These are phyloP conservation scores for Esox lucius DNA, from an alignment of 2,797 vertebrate species.

Conservation along the genomic window DNA sequence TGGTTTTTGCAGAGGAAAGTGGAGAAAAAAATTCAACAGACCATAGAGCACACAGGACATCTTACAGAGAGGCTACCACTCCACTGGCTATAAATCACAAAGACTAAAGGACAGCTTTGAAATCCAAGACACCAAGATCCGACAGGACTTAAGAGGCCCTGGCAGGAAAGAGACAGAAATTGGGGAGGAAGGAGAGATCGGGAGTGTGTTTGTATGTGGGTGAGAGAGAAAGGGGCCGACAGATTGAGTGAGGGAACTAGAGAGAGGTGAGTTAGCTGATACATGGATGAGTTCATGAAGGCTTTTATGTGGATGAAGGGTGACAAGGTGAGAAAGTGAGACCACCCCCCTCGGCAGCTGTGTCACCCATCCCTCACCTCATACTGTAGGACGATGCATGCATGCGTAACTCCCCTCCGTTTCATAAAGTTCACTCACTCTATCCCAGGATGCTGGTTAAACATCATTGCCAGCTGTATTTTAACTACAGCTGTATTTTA, in stretches of 20 bases:
- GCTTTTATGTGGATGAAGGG: slow-evolving; percentile 12
- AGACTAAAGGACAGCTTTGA: slow-evolving; percentile 52
- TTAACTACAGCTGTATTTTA: too few species aligned
- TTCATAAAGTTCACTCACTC: slow-evolving; percentile 6
- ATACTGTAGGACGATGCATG: not conserved
- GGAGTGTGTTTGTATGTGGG: too few species aligned
- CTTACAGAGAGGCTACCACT: not conserved
- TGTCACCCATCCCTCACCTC: slow-evolving; percentile 1
- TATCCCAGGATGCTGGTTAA: not conserved
- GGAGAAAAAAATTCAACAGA: too few species aligned
- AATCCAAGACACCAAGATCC: slow-evolving; percentile 62
- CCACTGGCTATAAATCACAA: slow-evolving; percentile 60
- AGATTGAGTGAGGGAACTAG: not conserved
- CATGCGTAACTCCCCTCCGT: slow-evolving; percentile 1
- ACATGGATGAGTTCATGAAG: not conserved
- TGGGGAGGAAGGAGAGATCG: slow-evolving; percentile 5
- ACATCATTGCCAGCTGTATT: slow-evolving; percentile 3
- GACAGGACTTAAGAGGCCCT: slow-evolving; percentile 40
- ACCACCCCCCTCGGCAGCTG: not conserved
- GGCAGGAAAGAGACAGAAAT: slow-evolving; percentile 19
- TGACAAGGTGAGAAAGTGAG: slow-evolving; percentile 19
- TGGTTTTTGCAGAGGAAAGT: not conserved
- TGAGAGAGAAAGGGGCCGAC: not conserved
- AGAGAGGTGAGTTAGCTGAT: not conserved
- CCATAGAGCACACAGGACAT: not conserved